A percentile compares a stretch with the other conserved stretches of the same genome.
Conservation (phyloP, 2,888 invertebrate species). For the Agonopterix arenella region DNA sequence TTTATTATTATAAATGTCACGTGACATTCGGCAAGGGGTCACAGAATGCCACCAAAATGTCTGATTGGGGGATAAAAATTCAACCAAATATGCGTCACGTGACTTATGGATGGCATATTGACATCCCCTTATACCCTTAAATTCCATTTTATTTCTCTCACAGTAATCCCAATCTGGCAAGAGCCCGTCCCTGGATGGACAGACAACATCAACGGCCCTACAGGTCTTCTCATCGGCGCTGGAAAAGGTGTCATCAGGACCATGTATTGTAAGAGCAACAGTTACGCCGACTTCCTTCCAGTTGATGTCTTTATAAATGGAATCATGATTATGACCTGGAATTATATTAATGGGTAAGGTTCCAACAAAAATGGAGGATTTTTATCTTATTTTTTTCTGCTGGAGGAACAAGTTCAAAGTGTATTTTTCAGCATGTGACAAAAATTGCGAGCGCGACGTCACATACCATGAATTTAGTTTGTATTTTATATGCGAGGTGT, state of each 20-base stretch:
- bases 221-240: slow-evolving; percentile 85
- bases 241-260: slow-evolving; percentile 94
- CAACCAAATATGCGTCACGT: too few species aligned
- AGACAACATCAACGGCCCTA: slow-evolving; percentile 95
- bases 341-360: slow-evolving; percentile 76
- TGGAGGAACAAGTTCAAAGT: too few species aligned
- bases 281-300: slow-evolving; percentile 88
- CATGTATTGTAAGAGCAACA: slow-evolving; percentile 88
- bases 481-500: too few species aligned
- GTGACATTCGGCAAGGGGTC: too few species aligned
- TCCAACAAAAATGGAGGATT: not conserved
- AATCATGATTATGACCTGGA: slow-evolving; percentile 81
- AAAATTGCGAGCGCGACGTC: too few species aligned
- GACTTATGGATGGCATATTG: too few species aligned
- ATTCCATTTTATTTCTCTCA: not conserved
- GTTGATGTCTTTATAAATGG: slow-evolving; percentile 90
- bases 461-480: too few species aligned
- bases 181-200: slow-evolving; percentile 92
- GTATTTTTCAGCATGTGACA: too few species aligned
- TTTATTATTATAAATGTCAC: too few species aligned
- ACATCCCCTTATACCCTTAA: too few species aligned
- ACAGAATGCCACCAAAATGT: too few species aligned
- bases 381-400: not conserved
- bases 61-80: too few species aligned
- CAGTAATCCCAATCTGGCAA: slow-evolving; percentile 91